A percentile compares a stretch with the other conserved stretches of the same genome.
These are phyloP conservation scores for Trichogramma dendrolimi DNA, from an alignment of 2,888 invertebrate genomes.

Conservation along the genomic window DNA sequence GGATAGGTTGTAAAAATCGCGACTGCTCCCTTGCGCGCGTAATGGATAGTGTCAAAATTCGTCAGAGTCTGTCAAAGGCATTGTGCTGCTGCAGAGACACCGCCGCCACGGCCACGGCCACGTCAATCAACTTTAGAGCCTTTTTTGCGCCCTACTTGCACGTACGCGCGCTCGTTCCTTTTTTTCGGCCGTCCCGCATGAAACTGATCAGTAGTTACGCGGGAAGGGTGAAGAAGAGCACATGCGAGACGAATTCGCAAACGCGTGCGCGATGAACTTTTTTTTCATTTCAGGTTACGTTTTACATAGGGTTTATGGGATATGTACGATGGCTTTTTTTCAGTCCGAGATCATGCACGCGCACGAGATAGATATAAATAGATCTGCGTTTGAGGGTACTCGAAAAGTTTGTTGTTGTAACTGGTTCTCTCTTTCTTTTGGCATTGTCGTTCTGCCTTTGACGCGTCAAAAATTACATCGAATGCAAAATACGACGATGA, in stretches of 20 bases:
- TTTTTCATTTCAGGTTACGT: too few species aligned
- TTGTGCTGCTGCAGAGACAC: slow-evolving; percentile 5
- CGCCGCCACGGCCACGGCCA: slow-evolving; percentile 3
- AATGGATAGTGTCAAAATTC: slow-evolving; percentile 41
- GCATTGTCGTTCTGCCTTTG: too few species aligned
- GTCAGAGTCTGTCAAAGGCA: slow-evolving; percentile 44
- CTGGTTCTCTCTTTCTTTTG: too few species aligned
- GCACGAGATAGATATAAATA: too few species aligned
- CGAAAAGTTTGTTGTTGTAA: too few species aligned
- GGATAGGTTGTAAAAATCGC: background rate
- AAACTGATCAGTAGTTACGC: background rate
- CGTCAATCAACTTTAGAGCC: slow-evolving; percentile 18
- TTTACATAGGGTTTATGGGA: too few species aligned
- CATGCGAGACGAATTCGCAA: slow-evolving; percentile 17
- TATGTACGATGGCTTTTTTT: too few species aligned
- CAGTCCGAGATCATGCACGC: too few species aligned
- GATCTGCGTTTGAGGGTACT: too few species aligned
- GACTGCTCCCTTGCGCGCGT: slow-evolving; percentile 21
- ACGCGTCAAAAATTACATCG: too few species aligned
- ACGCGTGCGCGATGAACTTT: too few species aligned
- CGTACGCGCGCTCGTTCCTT: background rate
- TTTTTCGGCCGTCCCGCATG: slow-evolving; percentile 1
- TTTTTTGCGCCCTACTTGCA: background rate
- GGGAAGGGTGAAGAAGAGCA: slow-evolving; percentile 7
- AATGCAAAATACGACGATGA: too few species aligned